These are phyloP conservation scores for Lepus timidus DNA, from an alignment of 2,113 vertebrate species.

Conservation along the genomic window DNA sequence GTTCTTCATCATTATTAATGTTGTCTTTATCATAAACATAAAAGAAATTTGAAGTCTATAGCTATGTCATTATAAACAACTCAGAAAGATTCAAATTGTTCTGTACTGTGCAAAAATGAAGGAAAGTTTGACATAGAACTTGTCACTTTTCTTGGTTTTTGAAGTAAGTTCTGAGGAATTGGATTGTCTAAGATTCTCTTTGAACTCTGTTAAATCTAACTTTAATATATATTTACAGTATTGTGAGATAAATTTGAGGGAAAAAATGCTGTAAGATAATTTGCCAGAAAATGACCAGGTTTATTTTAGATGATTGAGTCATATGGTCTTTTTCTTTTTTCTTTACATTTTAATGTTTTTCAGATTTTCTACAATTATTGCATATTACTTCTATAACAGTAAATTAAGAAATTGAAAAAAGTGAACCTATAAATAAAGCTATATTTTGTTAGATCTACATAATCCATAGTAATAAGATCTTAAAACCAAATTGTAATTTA, in stretches of 20 bases:
- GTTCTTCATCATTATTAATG: background rate
- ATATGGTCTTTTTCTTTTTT: conserved; percentile 1
- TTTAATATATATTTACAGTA: background rate
- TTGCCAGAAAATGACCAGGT: conserved; percentile 6
- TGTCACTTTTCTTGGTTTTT: background rate
- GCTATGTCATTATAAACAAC: background rate
- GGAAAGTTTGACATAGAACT: background rate
- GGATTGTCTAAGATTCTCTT: conserved; percentile 16
- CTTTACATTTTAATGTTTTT: conserved; percentile 34
- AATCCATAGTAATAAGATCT: background rate
- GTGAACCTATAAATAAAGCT: background rate
- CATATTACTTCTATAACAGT: conserved; percentile 8
- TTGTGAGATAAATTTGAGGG: background rate
- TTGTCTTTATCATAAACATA: background rate
- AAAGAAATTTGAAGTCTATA: background rate
- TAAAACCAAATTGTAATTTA: conserved; percentile 13
- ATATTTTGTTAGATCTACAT: background rate
- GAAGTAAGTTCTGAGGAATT: background rate
- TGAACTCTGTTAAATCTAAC: background rate
- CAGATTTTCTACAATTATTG: conserved; percentile 23
- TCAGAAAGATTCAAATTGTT: background rate
- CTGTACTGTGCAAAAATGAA: background rate
- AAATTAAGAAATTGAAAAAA: conserved; percentile 39
- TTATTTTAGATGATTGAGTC: background rate
- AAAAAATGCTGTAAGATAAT: background rate